phyloP scores from a whole-genome alignment of 2,888 invertebrate species.

The Pandemis cinnamomeana region DNA sequence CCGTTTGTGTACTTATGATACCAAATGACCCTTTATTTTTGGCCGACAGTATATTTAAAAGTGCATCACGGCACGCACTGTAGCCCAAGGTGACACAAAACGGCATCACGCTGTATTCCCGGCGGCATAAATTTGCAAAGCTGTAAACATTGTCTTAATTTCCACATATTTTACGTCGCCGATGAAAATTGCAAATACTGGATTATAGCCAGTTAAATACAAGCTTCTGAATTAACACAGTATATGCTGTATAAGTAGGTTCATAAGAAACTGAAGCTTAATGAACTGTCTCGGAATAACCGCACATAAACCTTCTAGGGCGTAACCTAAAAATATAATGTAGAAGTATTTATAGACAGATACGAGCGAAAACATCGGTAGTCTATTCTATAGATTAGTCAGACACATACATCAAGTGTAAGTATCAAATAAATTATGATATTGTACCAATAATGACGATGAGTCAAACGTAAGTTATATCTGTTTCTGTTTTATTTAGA shows the following conservation, averaged over 20 bases:
- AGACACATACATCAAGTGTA: background rate
- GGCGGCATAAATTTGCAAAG: constrained; percentile 8
- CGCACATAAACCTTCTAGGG: constrained; percentile 56
- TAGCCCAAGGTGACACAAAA: constrained; percentile 20
- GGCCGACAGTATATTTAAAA: background rate
- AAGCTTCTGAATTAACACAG: constrained; percentile 65
- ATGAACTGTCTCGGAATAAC: constrained; percentile 64
- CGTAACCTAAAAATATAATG: constrained; percentile 52
- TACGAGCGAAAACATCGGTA: constrained; percentile 25
- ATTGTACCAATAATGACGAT: background rate
- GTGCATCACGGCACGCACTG: background rate
- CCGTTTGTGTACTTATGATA: too few species aligned
- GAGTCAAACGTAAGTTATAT: background rate
- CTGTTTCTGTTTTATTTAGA: background rate
- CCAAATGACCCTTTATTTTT: too few species aligned
- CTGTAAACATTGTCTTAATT: constrained; percentile 25
- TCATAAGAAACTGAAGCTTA: constrained; percentile 64
- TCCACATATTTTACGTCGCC: constrained; percentile 55
- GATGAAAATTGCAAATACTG: constrained; percentile 67
- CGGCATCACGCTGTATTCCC: background rate
- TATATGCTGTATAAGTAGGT: constrained; percentile 60
- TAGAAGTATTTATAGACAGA: constrained; percentile 44
- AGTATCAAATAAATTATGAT: background rate
- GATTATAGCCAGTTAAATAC: constrained; percentile 66
- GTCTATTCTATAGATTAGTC: background rate